A percentile compares a stretch with the other conserved stretches of the same genome.
Conservation (phyloP, 1,140 invertebrate species). For the Whitmania pigra region DNA sequence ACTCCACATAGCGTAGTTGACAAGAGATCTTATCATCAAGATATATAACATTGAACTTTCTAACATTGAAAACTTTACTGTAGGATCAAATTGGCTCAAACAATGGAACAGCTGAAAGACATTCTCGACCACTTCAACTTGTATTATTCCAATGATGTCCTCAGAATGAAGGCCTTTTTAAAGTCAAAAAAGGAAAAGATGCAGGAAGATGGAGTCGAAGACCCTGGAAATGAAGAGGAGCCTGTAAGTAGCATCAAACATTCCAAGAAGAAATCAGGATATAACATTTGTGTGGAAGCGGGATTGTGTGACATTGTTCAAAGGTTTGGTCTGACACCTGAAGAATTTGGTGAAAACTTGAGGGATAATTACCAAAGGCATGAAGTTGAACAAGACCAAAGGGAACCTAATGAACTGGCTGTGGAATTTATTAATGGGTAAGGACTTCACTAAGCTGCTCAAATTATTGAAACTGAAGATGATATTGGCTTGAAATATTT, state of each 20-base stretch:
- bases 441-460: conserved; percentile 8
- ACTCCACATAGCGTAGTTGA: too few relatives aligned
- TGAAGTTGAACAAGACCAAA: conserved; percentile 80
- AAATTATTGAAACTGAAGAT: not conserved
- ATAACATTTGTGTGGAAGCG: conserved; percentile 68
- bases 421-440: conserved; percentile 53
- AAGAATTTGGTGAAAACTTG: conserved; percentile 91
- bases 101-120: conserved; percentile 78
- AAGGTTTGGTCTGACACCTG: conserved; percentile 81
- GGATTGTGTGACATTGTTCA: conserved; percentile 70
- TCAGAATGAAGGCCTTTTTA: conserved; percentile 63
- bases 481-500: not conserved
- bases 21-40: too few relatives aligned
- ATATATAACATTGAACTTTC: too few relatives aligned
- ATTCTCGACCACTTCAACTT: conserved; percentile 82
- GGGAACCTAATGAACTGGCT: conserved; percentile 65
- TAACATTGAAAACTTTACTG: not conserved
- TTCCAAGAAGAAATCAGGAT: conserved; percentile 59
- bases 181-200: conserved; percentile 43
- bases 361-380: conserved; percentile 91
- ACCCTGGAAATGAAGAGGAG: conserved; percentile 46
- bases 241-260: conserved; percentile 29
- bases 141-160: conserved; percentile 75
- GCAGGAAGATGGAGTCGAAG: conserved; percentile 39
- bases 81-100: conserved; percentile 56